Evolutionary conservation across 2,888 invertebrate genomes (phyloP).

Genomic region (Leuctra nigra): DNA sequence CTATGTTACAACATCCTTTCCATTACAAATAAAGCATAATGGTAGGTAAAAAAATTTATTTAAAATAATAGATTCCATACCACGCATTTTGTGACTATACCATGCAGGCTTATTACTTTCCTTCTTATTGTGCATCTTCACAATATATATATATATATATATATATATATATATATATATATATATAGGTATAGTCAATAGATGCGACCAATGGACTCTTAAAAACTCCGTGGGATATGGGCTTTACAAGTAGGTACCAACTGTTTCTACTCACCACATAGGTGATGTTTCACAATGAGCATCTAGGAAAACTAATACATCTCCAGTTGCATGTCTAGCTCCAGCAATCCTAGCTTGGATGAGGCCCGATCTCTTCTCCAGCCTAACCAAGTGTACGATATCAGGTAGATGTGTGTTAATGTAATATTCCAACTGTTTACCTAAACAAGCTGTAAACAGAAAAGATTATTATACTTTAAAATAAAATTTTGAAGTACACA

Average conservation of each 20-base stretch:
- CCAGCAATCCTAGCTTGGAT: conserved; percentile 87
- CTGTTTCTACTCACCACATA: conserved; percentile 23
- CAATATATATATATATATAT: too few relatives aligned
- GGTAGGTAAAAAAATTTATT: too few relatives aligned
- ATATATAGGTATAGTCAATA: not conserved
- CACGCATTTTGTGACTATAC: too few relatives aligned
- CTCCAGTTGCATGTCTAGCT: conserved; percentile 72
- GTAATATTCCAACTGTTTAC: conserved; percentile 73
- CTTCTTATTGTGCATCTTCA: too few relatives aligned
- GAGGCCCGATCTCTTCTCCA: conserved; percentile 72
- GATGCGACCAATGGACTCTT: not conserved
- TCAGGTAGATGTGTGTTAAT: conserved; percentile 61
- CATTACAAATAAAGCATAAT: too few relatives aligned
- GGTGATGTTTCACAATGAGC: conserved; percentile 77
- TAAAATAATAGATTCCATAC: too few relatives aligned
- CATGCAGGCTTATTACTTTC: too few relatives aligned
- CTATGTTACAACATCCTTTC: too few relatives aligned
- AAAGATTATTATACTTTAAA: not conserved
- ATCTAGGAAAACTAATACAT: conserved; percentile 80
- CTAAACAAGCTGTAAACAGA: conserved; percentile 51
- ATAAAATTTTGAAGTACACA: not conserved
- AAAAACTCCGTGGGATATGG: not conserved
- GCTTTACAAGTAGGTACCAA: too few relatives aligned
- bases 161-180: not conserved
- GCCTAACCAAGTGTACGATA: conserved; percentile 65